phyloP scores from a whole-genome alignment of 2,797 vertebrate genomes.

The Merluccius polli region DNA sequence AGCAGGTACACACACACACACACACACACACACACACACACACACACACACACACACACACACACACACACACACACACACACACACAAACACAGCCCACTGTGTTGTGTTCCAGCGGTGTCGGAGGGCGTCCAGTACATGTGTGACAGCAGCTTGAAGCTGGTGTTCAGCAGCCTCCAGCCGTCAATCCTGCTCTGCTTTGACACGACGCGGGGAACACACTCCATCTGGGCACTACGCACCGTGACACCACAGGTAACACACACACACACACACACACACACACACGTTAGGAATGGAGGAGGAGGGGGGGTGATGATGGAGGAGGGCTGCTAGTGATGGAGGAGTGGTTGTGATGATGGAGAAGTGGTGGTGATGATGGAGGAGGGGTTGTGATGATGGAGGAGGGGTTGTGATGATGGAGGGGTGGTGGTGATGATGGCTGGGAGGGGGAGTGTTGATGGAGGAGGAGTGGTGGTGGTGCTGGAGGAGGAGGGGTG shows the following conservation, averaged over 20 bases:
- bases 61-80: not conserved
- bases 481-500: too few relatives aligned
- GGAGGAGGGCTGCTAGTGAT: too few relatives aligned
- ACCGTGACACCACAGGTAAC: slow-evolving; percentile 90
- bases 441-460: too few relatives aligned
- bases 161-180: slow-evolving; percentile 83
- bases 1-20: slow-evolving; percentile 61
- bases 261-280: slow-evolving; percentile 18
- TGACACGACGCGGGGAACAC: slow-evolving; percentile 83
- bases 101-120: slow-evolving; percentile 63
- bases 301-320: too few relatives aligned
- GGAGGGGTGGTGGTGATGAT: too few relatives aligned
- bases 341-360: too few relatives aligned
- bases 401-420: too few relatives aligned
- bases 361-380: too few relatives aligned
- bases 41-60: not conserved
- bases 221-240: slow-evolving; percentile 87
- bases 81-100: not conserved
- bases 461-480: too few relatives aligned
- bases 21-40: slow-evolving; percentile 7
- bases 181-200: slow-evolving; percentile 93
- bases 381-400: too few relatives aligned
- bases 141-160: slow-evolving; percentile 82
- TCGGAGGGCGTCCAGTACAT: slow-evolving; percentile 85
- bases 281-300: not conserved